Evolutionary conservation across 2,888 invertebrate genomes (phyloP), one percentile per base, ranked within the genome.

Genomic region (Sphecodes monilicornis): DNA sequence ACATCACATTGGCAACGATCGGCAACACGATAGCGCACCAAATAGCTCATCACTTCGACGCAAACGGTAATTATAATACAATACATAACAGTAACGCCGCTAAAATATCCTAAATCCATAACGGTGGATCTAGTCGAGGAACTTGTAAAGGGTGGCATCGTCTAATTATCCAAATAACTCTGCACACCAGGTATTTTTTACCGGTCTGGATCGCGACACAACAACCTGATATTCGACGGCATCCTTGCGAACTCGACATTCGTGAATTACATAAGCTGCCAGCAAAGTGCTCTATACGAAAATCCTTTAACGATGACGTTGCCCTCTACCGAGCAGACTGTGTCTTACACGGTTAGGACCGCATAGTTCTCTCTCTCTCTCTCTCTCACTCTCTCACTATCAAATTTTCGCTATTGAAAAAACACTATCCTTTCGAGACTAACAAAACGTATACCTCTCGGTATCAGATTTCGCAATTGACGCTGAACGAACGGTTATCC

Each of bases 21-120:
- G 93, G 93, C n/a, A 91, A 84, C 81, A 76, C 88, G 57, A 89
- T 93, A 80, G 92, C 92, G 70, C 91, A 88, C n/a, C 91, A 92
- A 80, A 93, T 93, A 26, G 90, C 92, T 69, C 92, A 90, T 87
- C 91, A 92, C 41, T 93, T 93, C 43, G 92, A 93, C 69, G 76
- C 85, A 43, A 91, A 87, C 82, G 93, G 93, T 93, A 68, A 92
- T 86, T 73, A 60, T 54, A 76, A 84, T 78, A 76, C 39, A 76
- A 84, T 78, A 76, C 39, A n/a, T 70, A 69, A 57, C 66, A 69
- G 54, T 60, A 39, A 66, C 70, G 43, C 41, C 26, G 22, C 26
- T 54, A 32, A 32, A 73, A 78, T 22, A 13, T 75, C 36, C n/a
- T 71, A 76, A 41, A 80, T 57, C 66, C 66, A 8, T 76, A 80